Conservation (phyloP, 1,140 invertebrate genomes). For the Drosophila ogumai region DNA sequence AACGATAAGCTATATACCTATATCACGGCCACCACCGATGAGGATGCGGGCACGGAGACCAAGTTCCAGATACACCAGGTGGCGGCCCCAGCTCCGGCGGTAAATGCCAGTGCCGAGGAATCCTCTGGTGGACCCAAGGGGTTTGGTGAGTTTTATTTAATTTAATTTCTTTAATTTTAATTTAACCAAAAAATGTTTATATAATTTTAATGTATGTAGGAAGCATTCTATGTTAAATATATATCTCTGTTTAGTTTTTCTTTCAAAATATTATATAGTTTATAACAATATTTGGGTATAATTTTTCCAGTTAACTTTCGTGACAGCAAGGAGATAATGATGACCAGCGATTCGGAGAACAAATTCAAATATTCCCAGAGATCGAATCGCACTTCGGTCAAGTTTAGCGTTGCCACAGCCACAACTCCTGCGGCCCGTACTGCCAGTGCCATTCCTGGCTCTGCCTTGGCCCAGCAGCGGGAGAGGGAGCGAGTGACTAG, state of each 20-base stretch:
- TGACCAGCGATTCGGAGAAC: conserved; percentile 85
- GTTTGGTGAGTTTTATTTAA: conserved; percentile 58
- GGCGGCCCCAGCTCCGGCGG: conserved; percentile 31
- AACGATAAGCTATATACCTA: conserved; percentile 78
- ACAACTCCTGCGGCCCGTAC: conserved; percentile 62
- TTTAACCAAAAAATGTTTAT: no score
- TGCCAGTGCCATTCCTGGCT: conserved; percentile 68
- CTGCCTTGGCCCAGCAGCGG: conserved; percentile 55
- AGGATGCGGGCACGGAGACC: conserved; percentile 73
- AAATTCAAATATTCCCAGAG: conserved; percentile 84
- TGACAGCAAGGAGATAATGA: conserved; percentile 85
- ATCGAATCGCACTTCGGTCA: conserved; percentile 64
- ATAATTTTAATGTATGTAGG: no score
- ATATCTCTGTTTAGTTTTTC: no score
- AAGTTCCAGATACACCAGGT: conserved; percentile 73
- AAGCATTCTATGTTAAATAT: no score
- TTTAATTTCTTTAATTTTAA: no score
- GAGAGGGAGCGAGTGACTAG: conserved; percentile 49
- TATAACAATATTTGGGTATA: no score
- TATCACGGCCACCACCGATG: conserved; percentile 72
- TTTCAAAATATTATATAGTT: no score
- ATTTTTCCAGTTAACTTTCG: conserved; percentile 79
- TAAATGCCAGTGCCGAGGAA: conserved; percentile 64
- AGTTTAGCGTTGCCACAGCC: conserved; percentile 50
- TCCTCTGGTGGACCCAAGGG: conserved; percentile 59